phyloP scores from a whole-genome alignment of 1,140 invertebrate species.

The Drosophila bifasciata region DNA sequence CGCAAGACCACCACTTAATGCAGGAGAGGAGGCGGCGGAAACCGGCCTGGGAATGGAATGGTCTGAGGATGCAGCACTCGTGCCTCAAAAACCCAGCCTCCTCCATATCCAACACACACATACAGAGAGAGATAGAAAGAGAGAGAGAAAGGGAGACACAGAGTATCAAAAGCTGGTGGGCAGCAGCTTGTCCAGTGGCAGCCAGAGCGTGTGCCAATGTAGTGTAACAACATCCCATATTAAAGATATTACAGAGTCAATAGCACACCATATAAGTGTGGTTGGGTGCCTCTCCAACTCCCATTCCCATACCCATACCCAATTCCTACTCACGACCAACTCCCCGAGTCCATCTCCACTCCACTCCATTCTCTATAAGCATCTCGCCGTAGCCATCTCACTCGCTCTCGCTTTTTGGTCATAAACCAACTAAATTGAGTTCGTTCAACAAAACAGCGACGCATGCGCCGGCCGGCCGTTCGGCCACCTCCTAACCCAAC shows the following conservation, averaged over 20 bases:
- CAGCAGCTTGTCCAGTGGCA: conserved; percentile 77
- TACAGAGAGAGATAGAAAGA: background rate
- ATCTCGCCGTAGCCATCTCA: conserved; percentile 1
- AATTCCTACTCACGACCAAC: conserved; percentile 22
- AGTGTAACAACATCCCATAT: conserved; percentile 82
- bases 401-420: conserved; percentile 42
- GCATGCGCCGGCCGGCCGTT: conserved; percentile 48
- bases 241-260: conserved; percentile 82
- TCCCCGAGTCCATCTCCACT: background rate
- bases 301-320: conserved; percentile 24
- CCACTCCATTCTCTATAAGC: background rate
- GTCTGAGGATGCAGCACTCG: conserved; percentile 26
- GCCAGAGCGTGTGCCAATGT: conserved; percentile 83
- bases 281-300: conserved; percentile 49
- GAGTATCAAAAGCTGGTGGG: conserved; percentile 40
- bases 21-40: conserved; percentile 40
- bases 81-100: conserved; percentile 7
- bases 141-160: background rate
- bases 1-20: conserved; percentile 69
- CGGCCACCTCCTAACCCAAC: conserved; percentile 1
- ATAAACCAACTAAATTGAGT: conserved; percentile 81
- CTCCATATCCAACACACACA: background rate
- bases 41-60: conserved; percentile 42
- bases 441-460: conserved; percentile 77
- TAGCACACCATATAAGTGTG: conserved; percentile 78